Percentiles rank a stretch among this genome's conserved stretches.
phyloP scores from a whole-genome alignment of 2,888 invertebrate species.

The Pandemis corylana region DNA sequence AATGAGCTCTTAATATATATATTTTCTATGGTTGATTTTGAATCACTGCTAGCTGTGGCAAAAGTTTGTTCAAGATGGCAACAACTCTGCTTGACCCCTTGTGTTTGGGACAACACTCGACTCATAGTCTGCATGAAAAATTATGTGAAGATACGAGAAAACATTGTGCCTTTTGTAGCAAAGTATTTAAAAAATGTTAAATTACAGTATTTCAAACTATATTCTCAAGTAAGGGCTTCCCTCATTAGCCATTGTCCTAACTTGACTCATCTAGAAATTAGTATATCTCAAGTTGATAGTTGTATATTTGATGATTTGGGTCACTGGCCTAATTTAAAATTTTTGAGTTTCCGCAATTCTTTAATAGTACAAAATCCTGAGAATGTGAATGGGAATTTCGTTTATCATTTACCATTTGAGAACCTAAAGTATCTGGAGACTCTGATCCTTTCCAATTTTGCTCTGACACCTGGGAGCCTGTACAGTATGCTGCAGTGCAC shows the following conservation, averaged over 20 bases:
- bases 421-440: conserved; percentile 76
- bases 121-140: conserved; percentile 83
- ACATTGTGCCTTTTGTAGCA: conserved; percentile 81
- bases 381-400: conserved; percentile 79
- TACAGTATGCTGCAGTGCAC: conserved; percentile 80
- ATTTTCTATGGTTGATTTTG: conserved; percentile 83
- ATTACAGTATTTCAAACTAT: conserved; percentile 83
- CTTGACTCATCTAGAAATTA: conserved; percentile 82
- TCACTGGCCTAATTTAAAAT: conserved; percentile 80
- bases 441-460: conserved; percentile 80
- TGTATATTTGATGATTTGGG: conserved; percentile 82
- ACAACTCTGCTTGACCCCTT: conserved; percentile 78
- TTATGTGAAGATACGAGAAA: conserved; percentile 80
- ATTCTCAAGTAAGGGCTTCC: conserved; percentile 80
- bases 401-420: conserved; percentile 80
- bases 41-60: conserved; percentile 77
- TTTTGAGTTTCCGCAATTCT: conserved; percentile 82
- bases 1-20: conserved; percentile 83
- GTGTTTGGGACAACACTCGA: conserved; percentile 82
- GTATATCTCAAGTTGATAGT: conserved; percentile 83
- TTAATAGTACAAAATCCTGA: conserved; percentile 78
- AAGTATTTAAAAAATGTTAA: conserved; percentile 82
- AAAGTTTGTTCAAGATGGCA: conserved; percentile 82
- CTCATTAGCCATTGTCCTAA: conserved; percentile 81
- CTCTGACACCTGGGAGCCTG: conserved; percentile 76